Base-by-base conservation (phyloP, 2,888 invertebrate genomes). In the Stratiomys singularior region DNA sequence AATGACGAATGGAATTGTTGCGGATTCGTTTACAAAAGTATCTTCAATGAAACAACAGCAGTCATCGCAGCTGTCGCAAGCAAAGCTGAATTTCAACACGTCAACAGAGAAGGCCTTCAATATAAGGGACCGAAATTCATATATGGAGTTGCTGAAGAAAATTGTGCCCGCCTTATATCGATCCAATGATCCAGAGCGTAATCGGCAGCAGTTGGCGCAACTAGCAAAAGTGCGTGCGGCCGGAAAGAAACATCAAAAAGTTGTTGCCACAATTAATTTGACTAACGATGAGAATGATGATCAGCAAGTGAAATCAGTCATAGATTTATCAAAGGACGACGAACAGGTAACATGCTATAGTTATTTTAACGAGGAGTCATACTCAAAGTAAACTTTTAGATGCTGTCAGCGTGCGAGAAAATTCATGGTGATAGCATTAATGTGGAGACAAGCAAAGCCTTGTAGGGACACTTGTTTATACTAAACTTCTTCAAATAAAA, bases 61-160 rank as follows among this genome's bases (percentile, higher is more conserved):
- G 9, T 15, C 47, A 25, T 25, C 69, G 7, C 4, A 9, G 9
- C 13, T 7, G 11, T 11, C 44, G n/a, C 46, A 69, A 23, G 23
- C 23, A 23, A 69, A 69, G 46, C 13, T 44, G 1, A 15, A 82
- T 81, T 3, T 37, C 37, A 79, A 77, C n/a, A 76, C 83, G 1
- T 87, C 88, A 72, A 82, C 89, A 52, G 87, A 89, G 44, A 89
- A 89, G 83, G 88, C 90, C 76, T 89, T 89, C 80, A 88, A 90
- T 83, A 85, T 91, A 82, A 89, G 90, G 81, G 90, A 90, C 80
- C 90, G 90, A 82, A 87, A 85, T 82, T 88, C 88, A 82, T 91
- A 90, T 81, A 88, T 88, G 81, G 89, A 90, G 83, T 82, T 91
- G 58, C 88, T 91, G 47, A 87, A 86, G 71, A 85, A 86, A 81